These are phyloP conservation scores for Oryctes rhinoceros DNA, from an alignment of 1,140 invertebrate genomes.

Conservation along the genomic window DNA sequence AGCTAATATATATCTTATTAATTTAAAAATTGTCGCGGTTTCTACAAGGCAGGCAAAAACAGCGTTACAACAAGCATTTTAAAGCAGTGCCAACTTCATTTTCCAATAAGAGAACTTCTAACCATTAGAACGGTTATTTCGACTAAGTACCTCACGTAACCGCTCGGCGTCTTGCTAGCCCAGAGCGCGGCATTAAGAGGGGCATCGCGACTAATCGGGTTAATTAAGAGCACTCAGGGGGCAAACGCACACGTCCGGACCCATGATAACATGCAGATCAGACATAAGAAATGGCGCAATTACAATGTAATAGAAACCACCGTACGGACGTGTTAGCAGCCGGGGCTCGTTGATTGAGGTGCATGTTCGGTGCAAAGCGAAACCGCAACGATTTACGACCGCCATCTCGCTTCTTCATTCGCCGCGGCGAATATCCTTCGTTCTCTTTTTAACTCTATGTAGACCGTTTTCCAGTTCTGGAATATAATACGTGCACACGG, in stretches of 20 bases:
- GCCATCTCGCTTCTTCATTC: not conserved
- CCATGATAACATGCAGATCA: slow-evolving; percentile 37
- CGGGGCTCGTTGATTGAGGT: slow-evolving; percentile 39
- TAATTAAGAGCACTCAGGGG: slow-evolving; percentile 11
- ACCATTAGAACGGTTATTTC: no score
- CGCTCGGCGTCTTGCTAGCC: not conserved
- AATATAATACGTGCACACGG: slow-evolving; percentile 19
- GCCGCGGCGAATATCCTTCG: not conserved
- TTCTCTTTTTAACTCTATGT: slow-evolving; percentile 10
- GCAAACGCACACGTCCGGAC: slow-evolving; percentile 14
- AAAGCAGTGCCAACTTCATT: no score
- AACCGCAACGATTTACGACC: slow-evolving; percentile 41
- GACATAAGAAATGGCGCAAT: slow-evolving; percentile 43
- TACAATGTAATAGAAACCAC: slow-evolving; percentile 42
- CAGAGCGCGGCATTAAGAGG: not conserved
- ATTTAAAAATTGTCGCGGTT: no score
- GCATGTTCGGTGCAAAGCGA: slow-evolving; percentile 43
- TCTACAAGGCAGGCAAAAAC: no score
- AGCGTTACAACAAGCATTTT: no score
- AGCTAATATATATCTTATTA: no score
- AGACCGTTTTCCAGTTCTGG: slow-evolving; percentile 19
- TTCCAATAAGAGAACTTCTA: no score
- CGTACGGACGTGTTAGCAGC: slow-evolving; percentile 19
- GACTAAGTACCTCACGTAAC: no score
- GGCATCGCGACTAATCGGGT: slow-evolving; percentile 13